Percentiles rank a stretch among this genome's conserved stretches.
These are phyloP conservation scores for Heliconius hermathena DNA, from an alignment of 1,140 invertebrate species.

Conservation along the genomic window DNA sequence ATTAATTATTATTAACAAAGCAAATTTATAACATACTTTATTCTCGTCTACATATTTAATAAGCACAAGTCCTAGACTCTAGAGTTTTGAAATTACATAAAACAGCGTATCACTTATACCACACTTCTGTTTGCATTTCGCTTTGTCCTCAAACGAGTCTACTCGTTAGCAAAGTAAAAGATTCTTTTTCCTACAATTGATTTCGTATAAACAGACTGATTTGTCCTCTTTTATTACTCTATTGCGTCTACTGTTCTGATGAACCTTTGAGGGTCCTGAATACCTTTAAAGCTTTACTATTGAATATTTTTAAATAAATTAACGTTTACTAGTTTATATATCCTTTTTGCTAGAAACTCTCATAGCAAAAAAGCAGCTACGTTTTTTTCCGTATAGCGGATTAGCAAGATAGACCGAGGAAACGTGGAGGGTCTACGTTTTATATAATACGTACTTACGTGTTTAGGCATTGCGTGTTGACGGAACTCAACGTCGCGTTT, in stretches of 20 bases:
- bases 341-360: too few species aligned
- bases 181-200: constrained; percentile 36
- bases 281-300: constrained; percentile 10
- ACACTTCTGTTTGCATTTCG: constrained; percentile 34
- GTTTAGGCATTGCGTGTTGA: too few species aligned
- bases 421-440: too few species aligned
- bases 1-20: too few species aligned
- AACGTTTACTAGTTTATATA: not conserved
- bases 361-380: too few species aligned
- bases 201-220: constrained; percentile 31
- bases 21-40: too few species aligned
- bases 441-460: too few species aligned
- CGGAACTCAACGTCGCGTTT: too few species aligned
- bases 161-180: constrained; percentile 34
- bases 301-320: constrained; percentile 16
- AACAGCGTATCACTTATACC: constrained; percentile 13
- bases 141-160: constrained; percentile 31
- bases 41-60: too few species aligned
- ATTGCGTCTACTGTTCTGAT: constrained; percentile 18
- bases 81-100: not conserved
- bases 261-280: constrained; percentile 16
- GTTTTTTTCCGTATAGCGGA: too few species aligned
- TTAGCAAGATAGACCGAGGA: too few species aligned
- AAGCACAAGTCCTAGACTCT: not conserved
- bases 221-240: constrained; percentile 19